Evolutionary conservation across 2,113 vertebrate species (phyloP).

Genomic region (Nyctibius bracteatus): DNA sequence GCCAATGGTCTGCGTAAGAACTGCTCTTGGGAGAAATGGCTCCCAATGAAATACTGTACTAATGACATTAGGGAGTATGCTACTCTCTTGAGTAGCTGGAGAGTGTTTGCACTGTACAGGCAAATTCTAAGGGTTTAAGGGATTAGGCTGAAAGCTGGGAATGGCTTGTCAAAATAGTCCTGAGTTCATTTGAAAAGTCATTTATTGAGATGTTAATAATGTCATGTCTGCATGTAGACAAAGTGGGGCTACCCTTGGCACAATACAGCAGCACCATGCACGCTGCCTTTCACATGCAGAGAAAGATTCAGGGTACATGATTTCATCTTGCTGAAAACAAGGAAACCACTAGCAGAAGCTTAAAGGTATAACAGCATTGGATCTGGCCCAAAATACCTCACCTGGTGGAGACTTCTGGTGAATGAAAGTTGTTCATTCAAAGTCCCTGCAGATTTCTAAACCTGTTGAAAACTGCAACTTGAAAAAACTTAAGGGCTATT

Average conservation of each 20-base stretch:
- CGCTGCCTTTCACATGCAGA: fast-evolving
- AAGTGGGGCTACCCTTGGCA: background rate
- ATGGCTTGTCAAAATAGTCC: background rate
- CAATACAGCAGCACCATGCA: background rate
- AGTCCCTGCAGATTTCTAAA: background rate
- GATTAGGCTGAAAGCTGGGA: background rate
- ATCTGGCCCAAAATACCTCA: background rate
- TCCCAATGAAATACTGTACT: background rate
- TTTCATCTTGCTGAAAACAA: background rate
- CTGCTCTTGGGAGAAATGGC: background rate
- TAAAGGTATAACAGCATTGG: background rate
- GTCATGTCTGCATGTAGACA: fast-evolving
- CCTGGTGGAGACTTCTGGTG: background rate
- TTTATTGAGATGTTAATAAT: background rate
- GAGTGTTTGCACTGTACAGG: background rate
- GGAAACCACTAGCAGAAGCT: background rate
- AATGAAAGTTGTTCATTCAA: background rate
- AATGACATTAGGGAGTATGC: background rate
- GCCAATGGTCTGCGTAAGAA: background rate
- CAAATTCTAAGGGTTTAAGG: background rate
- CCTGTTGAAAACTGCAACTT: background rate
- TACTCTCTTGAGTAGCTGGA: fast-evolving
- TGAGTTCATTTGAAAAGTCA: background rate
- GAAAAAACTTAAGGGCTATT: background rate
- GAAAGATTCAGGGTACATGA: background rate